These are phyloP conservation scores for Trinectes maculatus DNA, from an alignment of 2,113 vertebrate genomes.

Conservation along the genomic window DNA sequence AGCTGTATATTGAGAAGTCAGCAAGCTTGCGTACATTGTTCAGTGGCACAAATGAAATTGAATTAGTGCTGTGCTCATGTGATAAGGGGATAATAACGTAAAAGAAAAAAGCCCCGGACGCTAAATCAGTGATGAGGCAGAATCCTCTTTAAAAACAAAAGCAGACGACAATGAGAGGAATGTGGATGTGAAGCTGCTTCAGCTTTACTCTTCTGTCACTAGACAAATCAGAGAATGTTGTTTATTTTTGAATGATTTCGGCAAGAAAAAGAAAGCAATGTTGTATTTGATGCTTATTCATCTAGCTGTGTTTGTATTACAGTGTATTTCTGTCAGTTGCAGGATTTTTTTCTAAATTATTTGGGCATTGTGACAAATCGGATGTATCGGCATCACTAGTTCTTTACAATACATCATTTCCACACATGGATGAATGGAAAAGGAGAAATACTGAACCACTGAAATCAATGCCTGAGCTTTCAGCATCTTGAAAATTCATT, in stretches of 20 bases:
- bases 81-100: not conserved
- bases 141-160: slow-evolving; percentile 28
- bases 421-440: not conserved
- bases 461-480: not conserved
- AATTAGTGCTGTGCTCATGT: slow-evolving; percentile 14
- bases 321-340: slow-evolving; percentile 31
- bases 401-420: slow-evolving; percentile 12
- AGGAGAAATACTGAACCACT: not conserved
- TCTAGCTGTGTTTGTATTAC: slow-evolving; percentile 47
- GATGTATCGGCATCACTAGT: not conserved
- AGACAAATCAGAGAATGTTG: slow-evolving; percentile 29
- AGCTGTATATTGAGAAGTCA: slow-evolving; percentile 18
- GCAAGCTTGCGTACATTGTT: slow-evolving; percentile 9
- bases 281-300: slow-evolving; percentile 40
- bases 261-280: slow-evolving; percentile 13
- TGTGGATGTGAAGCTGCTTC: slow-evolving; percentile 44
- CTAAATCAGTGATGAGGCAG: slow-evolving; percentile 28
- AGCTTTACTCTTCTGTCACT: slow-evolving; percentile 16
- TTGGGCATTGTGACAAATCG: slow-evolving; percentile 47
- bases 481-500: not conserved
- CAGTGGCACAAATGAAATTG: slow-evolving; percentile 2
- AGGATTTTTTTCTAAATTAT: slow-evolving; percentile 42
- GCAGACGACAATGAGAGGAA: slow-evolving; percentile 35
- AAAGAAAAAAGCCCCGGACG: not conserved
- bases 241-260: not conserved